A percentile compares a stretch with the other conserved stretches of the same genome.
These are phyloP conservation scores for Kobus ellipsiprymnus DNA, from an alignment of 2,113 vertebrate species.

Conservation along the genomic window DNA sequence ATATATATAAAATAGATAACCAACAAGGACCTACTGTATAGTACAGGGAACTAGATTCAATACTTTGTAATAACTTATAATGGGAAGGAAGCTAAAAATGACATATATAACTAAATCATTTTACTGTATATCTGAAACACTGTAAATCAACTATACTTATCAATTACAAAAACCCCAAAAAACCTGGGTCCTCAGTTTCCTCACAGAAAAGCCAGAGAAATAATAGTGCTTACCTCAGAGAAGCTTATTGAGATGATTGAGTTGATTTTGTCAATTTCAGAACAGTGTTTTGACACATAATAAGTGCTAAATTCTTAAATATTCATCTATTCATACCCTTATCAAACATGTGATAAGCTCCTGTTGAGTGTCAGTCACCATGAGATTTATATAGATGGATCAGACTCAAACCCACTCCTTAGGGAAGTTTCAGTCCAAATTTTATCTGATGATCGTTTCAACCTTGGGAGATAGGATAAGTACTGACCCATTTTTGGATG, in stretches of 20 bases:
- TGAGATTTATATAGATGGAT: background rate
- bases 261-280: background rate
- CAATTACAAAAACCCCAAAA: background rate
- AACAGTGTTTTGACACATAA: background rate
- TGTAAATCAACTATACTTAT: background rate
- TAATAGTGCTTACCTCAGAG: background rate
- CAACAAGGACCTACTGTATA: background rate
- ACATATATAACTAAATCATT: background rate
- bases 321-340: background rate
- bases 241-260: background rate
- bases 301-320: background rate
- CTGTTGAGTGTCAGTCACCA: background rate
- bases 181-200: background rate
- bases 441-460: background rate
- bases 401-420: background rate
- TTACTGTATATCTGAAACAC: background rate
- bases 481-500: background rate
- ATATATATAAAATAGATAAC: background rate
- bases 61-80: background rate
- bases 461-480: background rate
- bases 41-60: background rate
- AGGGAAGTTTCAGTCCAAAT: background rate
- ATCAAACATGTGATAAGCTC: background rate
- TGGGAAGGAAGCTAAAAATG: background rate
- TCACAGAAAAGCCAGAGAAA: background rate